phyloP scores from a whole-genome alignment of 2,797 vertebrate genomes.

The Helostoma temminkii region DNA sequence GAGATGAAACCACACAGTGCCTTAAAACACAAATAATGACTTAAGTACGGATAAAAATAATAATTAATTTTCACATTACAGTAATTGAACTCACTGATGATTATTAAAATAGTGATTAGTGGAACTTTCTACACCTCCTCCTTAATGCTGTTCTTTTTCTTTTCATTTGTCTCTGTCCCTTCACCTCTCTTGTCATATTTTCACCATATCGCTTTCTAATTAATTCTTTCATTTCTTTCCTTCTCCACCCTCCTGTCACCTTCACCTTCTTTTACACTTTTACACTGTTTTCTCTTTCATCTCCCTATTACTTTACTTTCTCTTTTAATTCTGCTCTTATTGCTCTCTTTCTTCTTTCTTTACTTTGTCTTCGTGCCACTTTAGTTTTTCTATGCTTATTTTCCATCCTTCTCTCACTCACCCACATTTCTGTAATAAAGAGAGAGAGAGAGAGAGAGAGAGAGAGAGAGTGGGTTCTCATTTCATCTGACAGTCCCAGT shows the following conservation, averaged over 20 bases:
- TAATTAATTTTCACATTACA: too few relatives aligned
- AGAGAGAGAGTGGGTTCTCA: constrained; percentile 66
- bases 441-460: constrained; percentile 66
- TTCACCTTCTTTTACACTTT: neutral
- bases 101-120: too few relatives aligned
- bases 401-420: neutral
- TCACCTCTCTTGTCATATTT: constrained; percentile 12
- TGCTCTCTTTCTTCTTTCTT: constrained; percentile 1
- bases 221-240: constrained; percentile 12
- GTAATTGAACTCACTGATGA: neutral
- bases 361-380: neutral
- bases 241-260: neutral
- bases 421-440: constrained; percentile 24
- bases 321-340: too few relatives aligned
- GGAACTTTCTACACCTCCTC: constrained; percentile 29
- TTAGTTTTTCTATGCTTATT: too few relatives aligned
- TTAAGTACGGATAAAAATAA: neutral
- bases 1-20: neutral
- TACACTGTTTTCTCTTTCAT: too few relatives aligned
- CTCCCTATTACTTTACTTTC: too few relatives aligned
- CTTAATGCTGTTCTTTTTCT: constrained; percentile 24
- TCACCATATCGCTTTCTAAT: constrained; percentile 9
- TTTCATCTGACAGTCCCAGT: constrained; percentile 59
- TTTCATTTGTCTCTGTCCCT: constrained; percentile 10
- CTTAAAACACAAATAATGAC: neutral